A percentile compares a stretch with the other conserved stretches of the same genome.
These are phyloP conservation scores for Emydoidea blandingii DNA, from an alignment of 2,797 vertebrate species.

Conservation along the genomic window DNA sequence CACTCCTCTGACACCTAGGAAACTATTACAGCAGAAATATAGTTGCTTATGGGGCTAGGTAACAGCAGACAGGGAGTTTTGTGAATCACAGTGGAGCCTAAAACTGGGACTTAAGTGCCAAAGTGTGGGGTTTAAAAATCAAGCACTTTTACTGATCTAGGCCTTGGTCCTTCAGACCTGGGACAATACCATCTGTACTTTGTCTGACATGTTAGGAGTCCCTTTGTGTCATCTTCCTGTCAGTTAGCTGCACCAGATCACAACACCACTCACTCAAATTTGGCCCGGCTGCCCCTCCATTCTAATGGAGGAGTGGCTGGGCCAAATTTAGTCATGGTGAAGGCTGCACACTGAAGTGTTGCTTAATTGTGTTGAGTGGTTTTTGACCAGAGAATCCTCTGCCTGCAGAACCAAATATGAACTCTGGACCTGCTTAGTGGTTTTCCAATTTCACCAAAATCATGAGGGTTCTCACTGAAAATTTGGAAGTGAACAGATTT, in stretches of 20 bases:
- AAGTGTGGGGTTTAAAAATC: too few species aligned
- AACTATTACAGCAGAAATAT: not conserved
- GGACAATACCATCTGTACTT: not conserved
- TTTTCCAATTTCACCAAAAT: not conserved
- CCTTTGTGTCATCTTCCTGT: not conserved
- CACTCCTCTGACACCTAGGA: not conserved
- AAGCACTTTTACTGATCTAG: too few species aligned
- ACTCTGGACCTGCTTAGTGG: not conserved
- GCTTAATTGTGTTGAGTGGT: not conserved
- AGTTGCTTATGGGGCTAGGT: too few species aligned
- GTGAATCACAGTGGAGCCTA: too few species aligned
- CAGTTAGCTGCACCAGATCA: not conserved
- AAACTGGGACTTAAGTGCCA: too few species aligned
- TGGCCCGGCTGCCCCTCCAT: not conserved
- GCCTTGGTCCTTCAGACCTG: not conserved
- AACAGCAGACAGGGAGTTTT: too few species aligned
- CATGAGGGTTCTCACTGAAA: not conserved
- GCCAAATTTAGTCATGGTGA: not conserved
- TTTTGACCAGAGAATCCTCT: not conserved
- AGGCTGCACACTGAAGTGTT: not conserved
- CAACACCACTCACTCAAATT: not conserved
- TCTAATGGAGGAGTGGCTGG: not conserved
- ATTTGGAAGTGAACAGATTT: not conserved
- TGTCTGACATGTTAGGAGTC: not conserved
- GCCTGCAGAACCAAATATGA: not conserved